Evolutionary conservation across 2,113 vertebrate genomes (phyloP), one percentile per base, ranked within the genome.

Genomic region (Platichthys stellatus): DNA sequence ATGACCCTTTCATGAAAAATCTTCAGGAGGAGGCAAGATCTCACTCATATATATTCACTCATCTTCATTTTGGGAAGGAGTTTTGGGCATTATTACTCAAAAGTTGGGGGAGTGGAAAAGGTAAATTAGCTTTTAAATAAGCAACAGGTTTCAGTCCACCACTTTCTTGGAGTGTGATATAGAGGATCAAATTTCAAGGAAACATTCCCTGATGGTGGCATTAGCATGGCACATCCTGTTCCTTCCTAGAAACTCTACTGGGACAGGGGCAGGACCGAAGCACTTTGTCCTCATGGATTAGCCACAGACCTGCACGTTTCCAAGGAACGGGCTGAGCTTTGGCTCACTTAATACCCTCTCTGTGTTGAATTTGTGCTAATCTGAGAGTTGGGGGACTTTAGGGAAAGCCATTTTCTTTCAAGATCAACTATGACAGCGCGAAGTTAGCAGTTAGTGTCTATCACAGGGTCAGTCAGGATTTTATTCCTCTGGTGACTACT

Each of bases 241-340:
- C 62, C 45, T 68, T 38, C 20, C 43, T 38, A 49, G 56, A 61
- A 66, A 81, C 11, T 60, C 60, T 47, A 5, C 53, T 47, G 73
- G 66, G 76, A 78, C 82, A 60, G 13, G 57, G 51, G 60, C 63
- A 60, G 47, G 63, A 69, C 79, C 24, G 61, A 35, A 80, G 61
- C 7, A 6, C 61, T 74, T 78, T 80, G 80, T 87, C 67, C 81
- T 68, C 0, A 2, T 68, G 69, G 81, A 87, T 89, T 82, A 86
- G 63, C 26, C 8, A 1, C 60, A 74, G 47, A 61, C 20, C 17
- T 20, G 71, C 81, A 70, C 14, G 74, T 90, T 85, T 76, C 85
- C 63, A 78, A 81, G 76, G 81, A 77, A 67, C 79, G 69, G 59
- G 80, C 74, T 59, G 38, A 47, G 76, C 62, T 76, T 81, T 40